phyloP scores from a whole-genome alignment of 2,888 invertebrate genomes.

The Sericinus montela region DNA sequence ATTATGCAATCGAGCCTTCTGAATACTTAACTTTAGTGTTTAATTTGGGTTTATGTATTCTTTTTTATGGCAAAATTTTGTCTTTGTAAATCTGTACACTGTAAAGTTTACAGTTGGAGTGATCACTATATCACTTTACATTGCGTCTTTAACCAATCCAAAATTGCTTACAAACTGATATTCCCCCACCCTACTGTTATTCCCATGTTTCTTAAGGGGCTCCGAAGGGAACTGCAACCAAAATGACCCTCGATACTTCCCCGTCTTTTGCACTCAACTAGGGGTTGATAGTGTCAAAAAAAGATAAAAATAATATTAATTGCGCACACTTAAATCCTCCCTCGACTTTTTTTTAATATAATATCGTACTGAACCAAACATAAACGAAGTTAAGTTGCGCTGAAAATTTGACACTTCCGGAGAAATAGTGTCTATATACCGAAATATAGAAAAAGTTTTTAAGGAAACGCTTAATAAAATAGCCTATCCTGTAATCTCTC shows the following conservation, averaged over 20 bases:
- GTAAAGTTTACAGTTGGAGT: slow-evolving; percentile 5
- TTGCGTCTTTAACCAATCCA: slow-evolving; percentile 19
- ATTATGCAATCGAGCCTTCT: too few relatives aligned
- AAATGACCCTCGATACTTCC: slow-evolving; percentile 71
- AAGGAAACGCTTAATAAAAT: too few relatives aligned
- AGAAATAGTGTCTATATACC: too few relatives aligned
- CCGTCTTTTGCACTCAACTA: slow-evolving; percentile 60
- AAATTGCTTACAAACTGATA: slow-evolving; percentile 12
- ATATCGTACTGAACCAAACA: too few relatives aligned
- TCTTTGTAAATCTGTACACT: slow-evolving; percentile 7
- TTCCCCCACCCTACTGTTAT: slow-evolving; percentile 23
- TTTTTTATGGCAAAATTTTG: too few relatives aligned
- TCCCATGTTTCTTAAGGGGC: slow-evolving; percentile 61
- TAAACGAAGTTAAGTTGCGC: too few relatives aligned
- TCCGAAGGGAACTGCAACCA: slow-evolving; percentile 51
- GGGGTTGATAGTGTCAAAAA: slow-evolving; percentile 77
- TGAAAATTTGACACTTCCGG: too few relatives aligned
- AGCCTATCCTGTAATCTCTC: too few relatives aligned
- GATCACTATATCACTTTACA: slow-evolving; percentile 35
- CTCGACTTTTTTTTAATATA: slow-evolving; percentile 16
- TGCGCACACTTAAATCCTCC: slow-evolving; percentile 46
- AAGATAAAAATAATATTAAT: slow-evolving; percentile 78
- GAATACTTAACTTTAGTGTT: too few relatives aligned
- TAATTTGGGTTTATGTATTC: too few relatives aligned
- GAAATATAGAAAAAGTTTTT: too few relatives aligned